These are phyloP conservation scores for Noctua janthe DNA, from an alignment of 2,888 invertebrate genomes.

Conservation along the genomic window DNA sequence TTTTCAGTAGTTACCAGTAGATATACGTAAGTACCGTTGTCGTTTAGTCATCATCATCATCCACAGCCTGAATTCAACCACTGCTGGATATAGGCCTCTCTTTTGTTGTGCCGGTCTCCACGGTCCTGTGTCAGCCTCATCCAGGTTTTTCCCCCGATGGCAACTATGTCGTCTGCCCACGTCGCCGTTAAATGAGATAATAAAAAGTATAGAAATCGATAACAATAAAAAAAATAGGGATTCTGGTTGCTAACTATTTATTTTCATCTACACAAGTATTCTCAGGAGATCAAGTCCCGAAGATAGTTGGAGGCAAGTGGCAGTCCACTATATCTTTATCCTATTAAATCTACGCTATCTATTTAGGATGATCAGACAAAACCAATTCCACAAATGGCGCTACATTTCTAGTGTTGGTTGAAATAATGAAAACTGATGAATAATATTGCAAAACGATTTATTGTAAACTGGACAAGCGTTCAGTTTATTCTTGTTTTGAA, in stretches of 20 bases:
- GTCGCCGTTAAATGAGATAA: background rate
- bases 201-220: background rate
- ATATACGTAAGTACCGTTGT: background rate
- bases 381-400: constrained; percentile 42
- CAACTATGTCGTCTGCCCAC: too few species aligned
- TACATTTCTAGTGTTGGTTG: constrained; percentile 41
- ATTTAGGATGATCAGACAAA: constrained; percentile 49
- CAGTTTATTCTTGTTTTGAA: constrained; percentile 19
- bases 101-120: too few species aligned
- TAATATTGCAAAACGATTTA: constrained; percentile 31
- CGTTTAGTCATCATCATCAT: too few species aligned
- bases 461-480: constrained; percentile 18
- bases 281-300: constrained; percentile 12
- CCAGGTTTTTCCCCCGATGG: too few species aligned
- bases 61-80: too few species aligned
- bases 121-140: too few species aligned
- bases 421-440: constrained; percentile 38
- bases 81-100: too few species aligned
- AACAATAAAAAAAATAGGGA: background rate
- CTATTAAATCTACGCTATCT: constrained; percentile 47
- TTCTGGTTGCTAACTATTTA: background rate
- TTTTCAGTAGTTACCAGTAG: too few species aligned
- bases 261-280: constrained; percentile 12
- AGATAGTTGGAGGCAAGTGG: constrained; percentile 7
- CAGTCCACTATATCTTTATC: constrained; percentile 8